A percentile compares a stretch with the other conserved stretches of the same genome.
Conservation (phyloP, 1,140 invertebrate genomes). For the Drosophila pallidifrons region DNA sequence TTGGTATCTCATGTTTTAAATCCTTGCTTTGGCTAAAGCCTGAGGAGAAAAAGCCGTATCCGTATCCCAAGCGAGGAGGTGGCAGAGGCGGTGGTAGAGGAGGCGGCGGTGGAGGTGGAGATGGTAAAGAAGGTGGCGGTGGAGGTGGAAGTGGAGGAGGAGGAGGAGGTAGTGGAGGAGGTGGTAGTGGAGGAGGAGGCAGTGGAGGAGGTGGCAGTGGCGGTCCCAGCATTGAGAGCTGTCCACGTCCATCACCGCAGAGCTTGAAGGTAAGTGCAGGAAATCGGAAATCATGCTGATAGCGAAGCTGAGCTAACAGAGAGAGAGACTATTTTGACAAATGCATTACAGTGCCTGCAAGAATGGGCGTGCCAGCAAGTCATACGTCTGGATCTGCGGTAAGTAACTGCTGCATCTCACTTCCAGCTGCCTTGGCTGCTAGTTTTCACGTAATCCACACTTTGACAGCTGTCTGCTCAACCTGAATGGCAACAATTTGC, state of each 20-base stretch:
- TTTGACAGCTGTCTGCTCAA: conserved; percentile 67
- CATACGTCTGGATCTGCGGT: conserved; percentile 76
- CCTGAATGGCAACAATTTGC: conserved; percentile 72
- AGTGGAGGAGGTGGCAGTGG: conserved; percentile 11
- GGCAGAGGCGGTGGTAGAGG: neutral
- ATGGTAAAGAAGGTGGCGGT: neutral
- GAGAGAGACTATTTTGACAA: conserved; percentile 3
- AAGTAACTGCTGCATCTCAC: conserved; percentile 37
- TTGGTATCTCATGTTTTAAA: neutral
- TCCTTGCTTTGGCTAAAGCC: neutral
- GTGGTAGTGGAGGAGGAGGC: neutral
- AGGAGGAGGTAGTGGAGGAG: neutral
- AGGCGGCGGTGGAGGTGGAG: neutral
- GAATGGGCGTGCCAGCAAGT: conserved; percentile 74
- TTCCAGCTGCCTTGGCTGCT: neutral
- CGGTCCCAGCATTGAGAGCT: conserved; percentile 14
- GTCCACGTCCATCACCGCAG: conserved; percentile 59
- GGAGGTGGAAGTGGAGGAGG: neutral
- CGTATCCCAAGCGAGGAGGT: neutral
- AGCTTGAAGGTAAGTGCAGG: conserved; percentile 52
- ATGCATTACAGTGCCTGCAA: conserved; percentile 61
- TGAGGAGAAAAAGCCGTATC: neutral
- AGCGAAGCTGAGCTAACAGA: too few species aligned
- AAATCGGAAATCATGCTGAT: conserved; percentile 2
- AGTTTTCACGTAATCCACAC: conserved; percentile 19